Conservation (phyloP, 1,140 invertebrate species). For the Trichogramma pretiosum region DNA sequence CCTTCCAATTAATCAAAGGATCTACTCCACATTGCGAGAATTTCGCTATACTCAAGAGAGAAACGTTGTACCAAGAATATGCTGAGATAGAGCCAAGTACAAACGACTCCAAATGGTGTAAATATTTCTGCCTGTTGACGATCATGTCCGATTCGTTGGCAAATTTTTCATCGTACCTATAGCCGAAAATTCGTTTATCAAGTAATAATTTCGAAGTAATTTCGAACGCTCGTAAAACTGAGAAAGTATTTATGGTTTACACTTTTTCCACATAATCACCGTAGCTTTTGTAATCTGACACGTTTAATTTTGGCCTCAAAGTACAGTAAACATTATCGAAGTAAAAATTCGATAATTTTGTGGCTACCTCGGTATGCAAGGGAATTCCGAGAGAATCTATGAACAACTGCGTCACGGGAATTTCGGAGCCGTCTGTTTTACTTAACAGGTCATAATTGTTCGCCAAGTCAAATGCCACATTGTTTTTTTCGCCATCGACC, state of each 20-base stretch:
- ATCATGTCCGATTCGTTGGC: constrained; percentile 16
- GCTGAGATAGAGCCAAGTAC: constrained; percentile 46
- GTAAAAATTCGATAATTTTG: constrained; percentile 40
- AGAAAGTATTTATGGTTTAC: constrained; percentile 17
- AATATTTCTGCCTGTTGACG: constrained; percentile 32
- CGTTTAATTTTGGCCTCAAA: constrained; percentile 13
- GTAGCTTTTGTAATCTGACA: constrained; percentile 29
- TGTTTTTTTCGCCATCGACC: constrained; percentile 70
- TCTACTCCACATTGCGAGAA: constrained; percentile 51
- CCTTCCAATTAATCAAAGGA: constrained; percentile 50
- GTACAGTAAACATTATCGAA: constrained; percentile 15
- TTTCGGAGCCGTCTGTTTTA: too few relatives aligned
- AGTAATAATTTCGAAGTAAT: neutral
- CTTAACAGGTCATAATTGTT: constrained; percentile 25
- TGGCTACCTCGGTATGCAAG: neutral
- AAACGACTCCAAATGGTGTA: constrained; percentile 43
- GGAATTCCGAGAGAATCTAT: constrained; percentile 11
- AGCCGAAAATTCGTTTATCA: neutral
- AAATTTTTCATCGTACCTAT: constrained; percentile 19
- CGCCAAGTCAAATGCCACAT: constrained; percentile 59
- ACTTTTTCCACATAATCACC: constrained; percentile 38
- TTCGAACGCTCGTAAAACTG: neutral
- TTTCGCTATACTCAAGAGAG: constrained; percentile 34
- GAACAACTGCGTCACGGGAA: too few relatives aligned
- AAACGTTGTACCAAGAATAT: constrained; percentile 49